Evolutionary conservation across 1,140 invertebrate species (phyloP).

Genomic region (Brachystomella parvula): DNA sequence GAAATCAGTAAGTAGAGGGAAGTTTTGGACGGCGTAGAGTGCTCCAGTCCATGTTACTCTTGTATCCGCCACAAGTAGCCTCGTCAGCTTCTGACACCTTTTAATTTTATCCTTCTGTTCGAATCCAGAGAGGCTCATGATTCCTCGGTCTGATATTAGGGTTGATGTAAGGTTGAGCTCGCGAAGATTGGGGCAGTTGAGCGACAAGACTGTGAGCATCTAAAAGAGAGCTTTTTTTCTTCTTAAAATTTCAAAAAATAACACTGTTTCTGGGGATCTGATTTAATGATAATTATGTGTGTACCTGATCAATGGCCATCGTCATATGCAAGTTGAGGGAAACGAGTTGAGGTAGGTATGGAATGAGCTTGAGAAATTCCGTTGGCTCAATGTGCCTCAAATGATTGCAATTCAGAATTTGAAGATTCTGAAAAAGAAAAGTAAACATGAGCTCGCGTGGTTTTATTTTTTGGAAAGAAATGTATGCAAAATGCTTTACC

Average conservation of each 20-base stretch:
- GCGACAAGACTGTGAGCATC: slow-evolving; percentile 39
- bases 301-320: slow-evolving; percentile 40
- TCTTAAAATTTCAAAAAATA: not conserved
- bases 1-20: slow-evolving; percentile 40
- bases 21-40: slow-evolving; percentile 33
- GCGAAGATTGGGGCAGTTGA: slow-evolving; percentile 37
- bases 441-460: not conserved
- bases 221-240: slow-evolving; percentile 11
- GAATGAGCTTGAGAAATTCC: slow-evolving; percentile 35
- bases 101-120: slow-evolving; percentile 31
- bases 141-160: slow-evolving; percentile 40
- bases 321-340: slow-evolving; percentile 41
- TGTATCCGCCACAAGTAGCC: slow-evolving; percentile 40
- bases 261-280: no score
- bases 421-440: slow-evolving; percentile 38
- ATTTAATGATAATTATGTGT: slow-evolving; percentile 7
- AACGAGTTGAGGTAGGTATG: slow-evolving; percentile 36
- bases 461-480: no score
- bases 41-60: slow-evolving; percentile 38
- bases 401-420: slow-evolving; percentile 39
- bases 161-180: slow-evolving; percentile 41
- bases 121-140: slow-evolving; percentile 36
- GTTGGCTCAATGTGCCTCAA: slow-evolving; percentile 39
- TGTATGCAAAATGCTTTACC: no score
- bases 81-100: slow-evolving; percentile 36